These are phyloP conservation scores for Drosophila stalkeri DNA, from an alignment of 2,888 invertebrate species.

Conservation along the genomic window DNA sequence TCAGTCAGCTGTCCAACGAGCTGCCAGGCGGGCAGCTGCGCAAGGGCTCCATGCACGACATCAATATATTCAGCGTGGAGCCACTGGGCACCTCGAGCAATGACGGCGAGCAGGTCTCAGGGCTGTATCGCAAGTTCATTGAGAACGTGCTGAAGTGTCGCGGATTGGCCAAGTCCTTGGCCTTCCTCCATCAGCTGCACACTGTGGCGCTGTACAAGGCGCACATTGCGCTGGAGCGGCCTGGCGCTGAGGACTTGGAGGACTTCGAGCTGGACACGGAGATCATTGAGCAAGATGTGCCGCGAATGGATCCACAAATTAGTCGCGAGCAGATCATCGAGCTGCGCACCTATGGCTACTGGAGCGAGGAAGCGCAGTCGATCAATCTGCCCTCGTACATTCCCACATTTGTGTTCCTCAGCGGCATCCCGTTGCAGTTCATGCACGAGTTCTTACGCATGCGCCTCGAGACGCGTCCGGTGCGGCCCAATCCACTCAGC, in stretches of 20 bases:
- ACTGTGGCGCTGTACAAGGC: constrained; percentile 89
- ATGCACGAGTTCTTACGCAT: constrained; percentile 95
- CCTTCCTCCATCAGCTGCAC: constrained; percentile 91
- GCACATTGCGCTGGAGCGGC: constrained; percentile 89
- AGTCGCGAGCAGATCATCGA: constrained; percentile 83
- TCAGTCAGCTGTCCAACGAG: constrained; percentile 80
- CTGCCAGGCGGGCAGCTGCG: constrained; percentile 64
- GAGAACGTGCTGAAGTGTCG: constrained; percentile 95
- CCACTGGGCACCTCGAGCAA: constrained; percentile 86
- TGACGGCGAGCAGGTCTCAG: constrained; percentile 86
- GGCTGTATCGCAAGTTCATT: constrained; percentile 91
- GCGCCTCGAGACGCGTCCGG: constrained; percentile 92
- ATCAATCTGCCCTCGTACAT: constrained; percentile 94
- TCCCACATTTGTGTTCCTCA: constrained; percentile 93
- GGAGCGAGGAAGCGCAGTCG: constrained; percentile 91
- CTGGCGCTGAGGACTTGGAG: constrained; percentile 79
- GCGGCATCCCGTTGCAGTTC: constrained; percentile 94
- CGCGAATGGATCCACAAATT: constrained; percentile 83
- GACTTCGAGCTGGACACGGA: constrained; percentile 84
- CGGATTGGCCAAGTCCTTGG: constrained; percentile 92
- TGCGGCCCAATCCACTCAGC: constrained; percentile 93
- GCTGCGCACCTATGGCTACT: constrained; percentile 88
- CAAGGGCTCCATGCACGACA: constrained; percentile 82
- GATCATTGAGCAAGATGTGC: constrained; percentile 85
- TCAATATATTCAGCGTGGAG: constrained; percentile 86